Evolutionary conservation across 2,888 invertebrate genomes (phyloP), one percentile per base, ranked within the genome.

Genomic region (Brenthis hecate): DNA sequence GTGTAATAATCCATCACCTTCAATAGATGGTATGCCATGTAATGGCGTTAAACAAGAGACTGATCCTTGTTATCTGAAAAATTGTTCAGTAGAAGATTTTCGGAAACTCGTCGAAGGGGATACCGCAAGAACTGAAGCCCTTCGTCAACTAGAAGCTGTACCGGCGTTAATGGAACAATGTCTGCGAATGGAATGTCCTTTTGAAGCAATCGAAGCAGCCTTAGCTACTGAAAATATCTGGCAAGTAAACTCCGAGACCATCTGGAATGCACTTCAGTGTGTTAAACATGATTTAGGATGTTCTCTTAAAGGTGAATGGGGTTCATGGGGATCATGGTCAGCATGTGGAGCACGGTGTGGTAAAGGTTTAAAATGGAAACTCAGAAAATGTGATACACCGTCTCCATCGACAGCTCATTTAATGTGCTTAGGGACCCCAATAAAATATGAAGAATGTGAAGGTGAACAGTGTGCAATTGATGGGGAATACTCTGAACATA

Each of bases 251-350:
- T 72, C 90, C 5, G 92, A 91, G 78, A 75, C 80, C 0, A 68
- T 90, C 50, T 94, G 94, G 94, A 93, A 93, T 76, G 82, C 93
- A 0, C 79, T 94, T 43, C 90, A 87, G 69, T 94, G 94, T 72
- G 89, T 94, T 6, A 94, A 93, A 73, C 88, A 89, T 73, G 89
- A 92, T 75, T 77, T 92, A 56, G 94, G 94, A 1, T 94, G 94
- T 75, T 89, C 90, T 63, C 85, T 93, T 57, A 68, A 78, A 2
- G 92, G 92, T 5, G 89, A 86, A 75, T 92, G 92, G 92, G 86
- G 92, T 1, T 68, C 81, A 13, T 92, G 92, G 92, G 85, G 88
- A 16, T 73, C 80, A 8, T 90, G 89, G 88, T 88, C 91, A 0
- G 76, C 84, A 0, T 92, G 93, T 72, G 90, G 90, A 0, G 89